Evolutionary conservation across 1,140 invertebrate genomes (phyloP), one percentile per base, ranked within the genome.

Genomic region (Palaemon carinicauda): DNA sequence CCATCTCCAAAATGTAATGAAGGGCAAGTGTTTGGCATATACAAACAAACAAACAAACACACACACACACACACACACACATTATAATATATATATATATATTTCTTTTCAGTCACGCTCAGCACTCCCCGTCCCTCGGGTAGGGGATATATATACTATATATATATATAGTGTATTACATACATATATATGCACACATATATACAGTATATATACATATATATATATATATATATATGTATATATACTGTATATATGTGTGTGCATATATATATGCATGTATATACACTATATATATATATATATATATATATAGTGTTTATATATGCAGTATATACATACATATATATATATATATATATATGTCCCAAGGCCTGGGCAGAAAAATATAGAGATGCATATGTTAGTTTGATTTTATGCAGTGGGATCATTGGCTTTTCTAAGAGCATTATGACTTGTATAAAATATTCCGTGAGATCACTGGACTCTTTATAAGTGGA

Each of bases 231-330:
- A 60, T 14, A 60, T 60, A 60, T 60, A 60, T 60, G 14, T 60
- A 60, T 60, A 60, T 60, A 60, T 60, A 60, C 2, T 12, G 21
- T 60, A 12, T 14, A 60, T 60, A 60, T 60, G 21, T 12, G 14
- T 12, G 21, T 60, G 21, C 5, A 77, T 52, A 77, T 77, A 77
- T 52, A 77, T 77, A 77, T 52, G 51, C 51, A 77, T 52, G 51
- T 77, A 77, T 52, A 77, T 77, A 77, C 21, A 77, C n/a, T n/a
- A n/a, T n/a, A 77, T 52, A 77, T 77, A 77, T 52, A 77, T 77
- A 77, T 52, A 77, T 77, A 77, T 52, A 77, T 77, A 77, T 77
- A 77, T 77, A 77, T 52, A 77, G 4, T 41, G 12, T 50, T n/a
- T n/a, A n/a, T n/a, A n/a, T n/a, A n/a, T n/a, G n/a, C n/a, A n/a